phyloP scores from a whole-genome alignment of 2,113 vertebrate species.

The Raja brachyura region DNA sequence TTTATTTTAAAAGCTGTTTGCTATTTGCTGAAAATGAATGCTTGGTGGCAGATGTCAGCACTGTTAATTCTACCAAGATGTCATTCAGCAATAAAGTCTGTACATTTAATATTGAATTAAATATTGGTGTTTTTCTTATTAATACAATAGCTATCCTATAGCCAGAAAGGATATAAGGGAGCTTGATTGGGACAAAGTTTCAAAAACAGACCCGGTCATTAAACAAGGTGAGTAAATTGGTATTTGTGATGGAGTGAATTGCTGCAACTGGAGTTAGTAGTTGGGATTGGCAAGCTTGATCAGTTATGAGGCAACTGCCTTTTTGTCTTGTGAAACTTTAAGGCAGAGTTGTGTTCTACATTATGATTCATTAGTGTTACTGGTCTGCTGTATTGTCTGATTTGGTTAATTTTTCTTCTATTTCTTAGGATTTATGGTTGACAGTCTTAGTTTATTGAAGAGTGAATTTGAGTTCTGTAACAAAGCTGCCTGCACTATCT shows the following conservation, averaged over 20 bases:
- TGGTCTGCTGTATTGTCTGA: background rate
- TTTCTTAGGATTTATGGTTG: background rate
- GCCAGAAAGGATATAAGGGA: slow-evolving; percentile 76
- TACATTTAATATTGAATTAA: background rate
- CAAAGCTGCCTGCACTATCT: too few species aligned
- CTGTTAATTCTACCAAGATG: background rate
- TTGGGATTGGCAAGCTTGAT: background rate
- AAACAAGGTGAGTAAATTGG: slow-evolving; percentile 69
- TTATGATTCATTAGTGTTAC: background rate
- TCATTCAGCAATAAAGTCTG: background rate
- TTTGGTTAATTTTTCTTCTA: background rate
- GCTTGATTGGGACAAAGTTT: slow-evolving; percentile 58
- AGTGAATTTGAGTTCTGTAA: background rate
- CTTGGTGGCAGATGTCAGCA: background rate
- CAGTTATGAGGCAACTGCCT: background rate
- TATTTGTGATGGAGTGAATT: background rate
- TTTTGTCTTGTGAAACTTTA: background rate
- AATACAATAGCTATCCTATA: slow-evolving; percentile 67
- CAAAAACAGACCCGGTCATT: slow-evolving; percentile 63
- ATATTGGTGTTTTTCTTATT: slow-evolving; percentile 39
- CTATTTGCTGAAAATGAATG: background rate
- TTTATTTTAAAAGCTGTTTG: background rate
- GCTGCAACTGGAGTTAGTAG: too few species aligned
- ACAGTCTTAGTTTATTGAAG: background rate
- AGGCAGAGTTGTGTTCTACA: background rate